A percentile compares a stretch with the other conserved stretches of the same genome.
Evolutionary conservation across 2,113 vertebrate genomes (phyloP).

Genomic region (Anolis sagrei): DNA sequence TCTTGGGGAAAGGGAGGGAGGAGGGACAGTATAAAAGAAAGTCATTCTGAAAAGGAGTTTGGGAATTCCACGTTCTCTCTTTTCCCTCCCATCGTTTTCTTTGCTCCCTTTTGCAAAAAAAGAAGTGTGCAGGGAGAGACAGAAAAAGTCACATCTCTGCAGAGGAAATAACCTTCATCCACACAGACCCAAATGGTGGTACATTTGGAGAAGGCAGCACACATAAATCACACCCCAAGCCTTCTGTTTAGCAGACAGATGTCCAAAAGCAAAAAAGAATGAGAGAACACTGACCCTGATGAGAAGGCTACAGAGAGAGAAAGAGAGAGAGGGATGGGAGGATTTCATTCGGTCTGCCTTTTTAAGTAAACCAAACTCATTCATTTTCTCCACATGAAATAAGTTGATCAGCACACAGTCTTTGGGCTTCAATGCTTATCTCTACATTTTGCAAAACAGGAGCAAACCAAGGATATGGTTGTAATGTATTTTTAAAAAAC

Average conservation of each 20-base stretch:
- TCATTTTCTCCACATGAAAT: background rate
- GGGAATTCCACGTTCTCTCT: slow-evolving; percentile 56
- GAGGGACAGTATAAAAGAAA: slow-evolving; percentile 69
- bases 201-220: slow-evolving; percentile 39
- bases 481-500: too few species aligned
- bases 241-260: background rate
- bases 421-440: background rate
- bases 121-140: slow-evolving; percentile 12
- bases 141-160: slow-evolving; percentile 25
- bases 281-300: background rate
- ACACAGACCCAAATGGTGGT: background rate
- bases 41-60: slow-evolving; percentile 66
- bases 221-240: slow-evolving; percentile 29
- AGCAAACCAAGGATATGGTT: too few species aligned
- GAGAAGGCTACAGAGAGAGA: background rate
- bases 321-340: background rate
- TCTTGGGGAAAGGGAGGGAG: slow-evolving; percentile 71
- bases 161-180: slow-evolving; percentile 28
- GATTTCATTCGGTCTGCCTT: too few species aligned
- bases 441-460: background rate
- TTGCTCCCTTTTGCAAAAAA: slow-evolving; percentile 23
- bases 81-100: background rate
- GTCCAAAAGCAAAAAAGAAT: slow-evolving; percentile 23
- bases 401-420: too few species aligned
- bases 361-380: background rate